Base-by-base conservation (phyloP, 2,113 vertebrate species). In the Mormoops blainvillei region DNA sequence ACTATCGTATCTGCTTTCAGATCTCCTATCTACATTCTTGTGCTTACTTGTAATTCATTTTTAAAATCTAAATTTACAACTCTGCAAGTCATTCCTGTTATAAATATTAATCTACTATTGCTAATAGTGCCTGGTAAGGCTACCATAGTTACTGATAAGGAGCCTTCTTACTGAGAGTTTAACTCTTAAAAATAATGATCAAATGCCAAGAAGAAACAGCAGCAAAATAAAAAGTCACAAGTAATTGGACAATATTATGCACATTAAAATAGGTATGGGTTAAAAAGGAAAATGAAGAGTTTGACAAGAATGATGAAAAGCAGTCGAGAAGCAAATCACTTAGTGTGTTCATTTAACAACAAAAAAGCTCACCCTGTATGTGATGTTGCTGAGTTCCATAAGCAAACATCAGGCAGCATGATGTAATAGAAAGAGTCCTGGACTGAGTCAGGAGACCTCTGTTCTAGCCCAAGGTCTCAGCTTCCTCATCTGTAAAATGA, bases 401-500 rank as follows among this genome's bases (percentile, higher is more conserved):
- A 94, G 82, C 91, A 85, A 95, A 94, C 63, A 86, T 50, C 87
- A 45, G 73, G 84, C 70, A 91, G 86, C 82, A 94, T 38, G 91
- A 63, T 13, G 45, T 38, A 41, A 65, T 3, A 93, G 45, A 81
- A 31, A 76, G 58, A 89, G 87, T 92, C 71, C 77, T 77, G n/a
- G 58, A 74, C 89, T 94, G 52, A 93, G 58, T 85, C 83, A 90
- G 80, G 38, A 87, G 93, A 85, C 81, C 80, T 94, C 87, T 95
- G 87, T 81, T 70, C 94, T 97, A 92, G 85, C 36, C 85, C 78
- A 50, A 56, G 80, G 61, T 36, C 86, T 84, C 84, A 92, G 71
- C 88, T 56, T 95, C 89, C 87, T 96, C 95, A 91, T 97, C 73
- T 96, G 92, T 70, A 96, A 96, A 95, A 89, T 92, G 63, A 89